Percentiles rank a stretch among this genome's conserved stretches.
These are phyloP conservation scores for Leptobrachium ailaonicum DNA, from an alignment of 2,113 vertebrate genomes.

Conservation along the genomic window DNA sequence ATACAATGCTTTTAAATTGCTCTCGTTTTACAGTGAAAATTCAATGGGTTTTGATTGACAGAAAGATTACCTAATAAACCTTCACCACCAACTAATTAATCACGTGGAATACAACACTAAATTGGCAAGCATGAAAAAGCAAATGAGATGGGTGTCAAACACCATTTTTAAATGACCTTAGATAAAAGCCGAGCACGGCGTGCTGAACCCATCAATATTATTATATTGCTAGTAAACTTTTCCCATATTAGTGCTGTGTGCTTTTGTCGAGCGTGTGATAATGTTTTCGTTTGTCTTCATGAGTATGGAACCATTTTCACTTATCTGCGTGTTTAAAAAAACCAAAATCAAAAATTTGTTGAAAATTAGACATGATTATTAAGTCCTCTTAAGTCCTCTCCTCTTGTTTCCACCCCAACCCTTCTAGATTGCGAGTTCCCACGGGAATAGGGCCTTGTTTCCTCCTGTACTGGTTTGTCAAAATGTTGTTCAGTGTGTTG, in stretches of 20 bases:
- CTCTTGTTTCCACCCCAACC: too few species aligned
- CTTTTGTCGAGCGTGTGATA: background rate
- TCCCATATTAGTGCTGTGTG: constrained; percentile 14
- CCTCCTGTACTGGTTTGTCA: too few species aligned
- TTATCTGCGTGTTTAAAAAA: too few species aligned
- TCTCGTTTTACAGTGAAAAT: constrained; percentile 54
- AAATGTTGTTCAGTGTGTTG: too few species aligned
- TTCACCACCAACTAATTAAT: constrained; percentile 75
- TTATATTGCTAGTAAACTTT: constrained; percentile 36
- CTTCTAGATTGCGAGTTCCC: too few species aligned
- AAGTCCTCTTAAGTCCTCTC: too few species aligned
- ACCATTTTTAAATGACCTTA: constrained; percentile 67
- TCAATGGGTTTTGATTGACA: constrained; percentile 67
- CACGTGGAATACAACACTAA: constrained; percentile 68
- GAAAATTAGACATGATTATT: too few species aligned
- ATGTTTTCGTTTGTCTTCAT: too few species aligned
- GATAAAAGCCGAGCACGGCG: constrained; percentile 62
- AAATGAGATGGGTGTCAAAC: constrained; percentile 71
- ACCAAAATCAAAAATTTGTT: too few species aligned
- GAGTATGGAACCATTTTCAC: too few species aligned
- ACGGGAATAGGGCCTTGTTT: too few species aligned
- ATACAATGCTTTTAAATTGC: constrained; percentile 55
- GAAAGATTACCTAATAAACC: constrained; percentile 73
- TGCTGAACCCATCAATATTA: constrained; percentile 51
- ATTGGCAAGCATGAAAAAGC: constrained; percentile 68